Conservation (phyloP, 2,888 invertebrate genomes). For the Lasioglossum villosulum region DNA sequence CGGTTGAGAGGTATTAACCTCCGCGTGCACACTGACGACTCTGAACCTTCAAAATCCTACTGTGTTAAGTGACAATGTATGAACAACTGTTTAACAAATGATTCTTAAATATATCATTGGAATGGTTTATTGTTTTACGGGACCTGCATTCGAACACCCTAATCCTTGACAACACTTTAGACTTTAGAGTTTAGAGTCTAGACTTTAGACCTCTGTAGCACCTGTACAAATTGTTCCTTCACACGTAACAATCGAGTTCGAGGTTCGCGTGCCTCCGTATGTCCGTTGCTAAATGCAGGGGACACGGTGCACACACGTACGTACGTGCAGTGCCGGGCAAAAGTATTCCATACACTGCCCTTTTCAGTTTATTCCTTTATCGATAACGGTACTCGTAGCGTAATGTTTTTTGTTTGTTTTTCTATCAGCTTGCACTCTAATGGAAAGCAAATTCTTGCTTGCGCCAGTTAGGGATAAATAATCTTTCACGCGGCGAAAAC, state of each 20-base stretch:
- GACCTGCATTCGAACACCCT: slow-evolving; percentile 64
- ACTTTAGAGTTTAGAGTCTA: slow-evolving; percentile 10
- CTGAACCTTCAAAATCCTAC: slow-evolving; percentile 38
- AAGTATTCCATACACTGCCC: not conserved
- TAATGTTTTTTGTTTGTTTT: not conserved
- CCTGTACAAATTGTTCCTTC: slow-evolving; percentile 32
- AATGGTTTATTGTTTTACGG: slow-evolving; percentile 69
- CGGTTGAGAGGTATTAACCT: slow-evolving; percentile 9
- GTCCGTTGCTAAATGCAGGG: slow-evolving; percentile 23
- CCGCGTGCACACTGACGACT: slow-evolving; percentile 35
- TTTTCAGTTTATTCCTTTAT: not conserved
- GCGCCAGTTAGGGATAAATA: not conserved
- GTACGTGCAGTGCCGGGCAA: not conserved
- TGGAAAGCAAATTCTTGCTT: not conserved
- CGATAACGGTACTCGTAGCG: not conserved
- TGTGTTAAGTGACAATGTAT: slow-evolving; percentile 63
- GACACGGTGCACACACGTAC: slow-evolving; percentile 17
- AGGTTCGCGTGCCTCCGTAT: slow-evolving; percentile 49
- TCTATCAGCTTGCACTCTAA: not conserved
- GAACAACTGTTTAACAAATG: slow-evolving; percentile 57
- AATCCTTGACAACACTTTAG: slow-evolving; percentile 33
- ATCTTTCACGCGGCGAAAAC: not conserved
- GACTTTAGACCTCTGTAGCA: slow-evolving; percentile 24
- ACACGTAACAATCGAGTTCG: slow-evolving; percentile 44
- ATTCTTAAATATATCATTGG: slow-evolving; percentile 60